Base-by-base conservation (phyloP, 2,113 vertebrate species). In the Rhagologus leucostigma region DNA sequence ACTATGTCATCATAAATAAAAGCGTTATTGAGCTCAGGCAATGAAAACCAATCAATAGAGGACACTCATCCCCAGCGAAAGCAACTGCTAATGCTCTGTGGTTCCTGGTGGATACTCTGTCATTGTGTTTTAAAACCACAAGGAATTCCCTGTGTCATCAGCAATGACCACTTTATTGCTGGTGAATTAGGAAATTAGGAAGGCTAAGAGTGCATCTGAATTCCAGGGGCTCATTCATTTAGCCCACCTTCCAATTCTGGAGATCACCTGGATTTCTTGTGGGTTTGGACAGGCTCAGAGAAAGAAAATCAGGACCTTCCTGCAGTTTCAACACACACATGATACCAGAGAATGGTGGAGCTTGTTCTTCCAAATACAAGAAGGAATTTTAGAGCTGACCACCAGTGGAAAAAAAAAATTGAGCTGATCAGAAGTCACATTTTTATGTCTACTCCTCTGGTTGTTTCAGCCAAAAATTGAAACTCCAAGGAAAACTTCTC, bases 111-210 rank as follows among this genome's bases (percentile, higher is more conserved):
- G 87, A 92, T 87, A 87, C 32, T 79, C 82, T 91, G 41, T 47
- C 84, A 90, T 87, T 91, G 91, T 91, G 46, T 92, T 91, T 86
- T 70, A 79, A 96, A 96, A 96, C 96, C 94, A 87, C 85, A 93
- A 87, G 83, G 89, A 97, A 97, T 95, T 93, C 91, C 95, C 95
- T 87, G 62, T 79, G 87, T 91, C 93, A 95, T 95, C 91, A 85
- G 63, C 87, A 95, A 60, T 71, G 95, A 32, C 78, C 86, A 35
- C 46, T 95, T 91, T 82, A 56, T n/a, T 90, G 80, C 64, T 92
- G 69, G 32, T 71, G 87, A 77, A 78, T 55, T 78, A 83, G 87
- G 74, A 96, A 91, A 94, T 52, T 13, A 89, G 52, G 24, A 52
- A 35, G 18, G 70, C 35, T 85, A 41, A 89, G 91, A 70, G 80